Base-by-base conservation (phyloP, 2,113 vertebrate genomes). In the Platanista minor region DNA sequence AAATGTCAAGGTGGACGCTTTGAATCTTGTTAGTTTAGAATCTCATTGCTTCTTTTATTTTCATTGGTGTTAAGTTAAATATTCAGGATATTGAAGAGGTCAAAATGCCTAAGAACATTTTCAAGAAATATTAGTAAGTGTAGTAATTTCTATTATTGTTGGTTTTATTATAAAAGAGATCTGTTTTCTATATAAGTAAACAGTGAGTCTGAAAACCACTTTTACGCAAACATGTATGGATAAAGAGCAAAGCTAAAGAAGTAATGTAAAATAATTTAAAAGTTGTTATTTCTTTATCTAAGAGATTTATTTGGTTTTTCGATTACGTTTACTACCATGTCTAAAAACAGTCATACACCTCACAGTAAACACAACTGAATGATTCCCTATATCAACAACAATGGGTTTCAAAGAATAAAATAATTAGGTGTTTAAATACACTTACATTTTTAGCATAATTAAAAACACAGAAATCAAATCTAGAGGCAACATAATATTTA, bases 181-280 rank as follows among this genome's bases (percentile, higher is more conserved):
- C 18, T 94, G 5, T 83, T 95, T 96, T 93, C 27, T 90, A 62
- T 27, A 41, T 41, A 75, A 43, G 36, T 46, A 95, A 78, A 72
- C 12, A 89, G 9, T 67, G 17, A 93, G 20, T 52, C 27, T 90
- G 33, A 88, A 96, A 94, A 75, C 1, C 4, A 59, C 54, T 75
- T 94, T 86, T 87, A 75, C 75, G 54, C 8, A 89, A 90, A 92
- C n/a, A 6, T 80, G 91, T 91, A 90, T 81, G 64, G 29, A 46
- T 80, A 64, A 69, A 54, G 43, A 83, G 27, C 4, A 83, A 94
- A 92, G n/a, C 36, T 39, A 85, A 93, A 93, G 52, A 66, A 87
- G 86, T 83, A 93, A 49, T 75, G 33, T 86, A 61, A 95, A 93
- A 54, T 49, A 87, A 54, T 54, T 97, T 90, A 97, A 78, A 66